These are phyloP conservation scores for Pelusios castaneus DNA, from an alignment of 2,113 vertebrate species.

Conservation along the genomic window DNA sequence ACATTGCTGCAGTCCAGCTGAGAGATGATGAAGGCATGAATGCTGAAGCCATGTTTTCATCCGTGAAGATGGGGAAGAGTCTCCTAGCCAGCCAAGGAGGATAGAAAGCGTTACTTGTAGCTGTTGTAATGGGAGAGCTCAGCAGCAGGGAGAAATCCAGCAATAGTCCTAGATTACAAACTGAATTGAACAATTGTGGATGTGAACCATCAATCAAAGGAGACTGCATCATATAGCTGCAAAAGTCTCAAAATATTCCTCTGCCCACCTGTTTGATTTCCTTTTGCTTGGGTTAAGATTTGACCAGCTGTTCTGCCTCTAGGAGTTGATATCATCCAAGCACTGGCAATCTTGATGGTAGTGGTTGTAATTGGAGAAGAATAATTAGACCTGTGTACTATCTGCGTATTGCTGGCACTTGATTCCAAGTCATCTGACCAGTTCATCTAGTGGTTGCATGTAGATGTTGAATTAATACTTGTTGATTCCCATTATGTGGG, in stretches of 20 bases:
- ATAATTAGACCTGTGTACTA: not conserved
- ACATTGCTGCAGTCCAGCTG: not conserved
- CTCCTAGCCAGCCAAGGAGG: too few species aligned
- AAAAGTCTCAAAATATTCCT: not conserved
- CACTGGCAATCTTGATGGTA: not conserved
- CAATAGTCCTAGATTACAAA: not conserved
- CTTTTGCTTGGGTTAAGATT: not conserved
- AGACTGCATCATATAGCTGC: not conserved
- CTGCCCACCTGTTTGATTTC: not conserved
- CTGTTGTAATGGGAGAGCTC: not conserved
- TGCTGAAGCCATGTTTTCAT: not conserved
- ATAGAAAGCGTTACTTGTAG: not conserved
- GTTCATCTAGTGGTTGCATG: not conserved
- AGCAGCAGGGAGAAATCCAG: not conserved
- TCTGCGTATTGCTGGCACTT: not conserved
- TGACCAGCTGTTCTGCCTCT: not conserved
- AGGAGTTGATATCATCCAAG: not conserved
- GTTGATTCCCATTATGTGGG: not conserved
- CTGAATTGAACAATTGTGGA: not conserved
- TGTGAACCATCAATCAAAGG: not conserved
- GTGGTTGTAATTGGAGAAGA: not conserved
- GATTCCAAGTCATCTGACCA: not conserved
- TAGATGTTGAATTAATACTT: not conserved
- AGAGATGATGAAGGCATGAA: not conserved
- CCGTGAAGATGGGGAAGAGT: too few species aligned